A percentile compares a stretch with the other conserved stretches of the same genome.
Evolutionary conservation across 35 echinoderm and acorn worm genomes (phyloP).

Genomic region (Strongylocentrotus purpuratus): DNA sequence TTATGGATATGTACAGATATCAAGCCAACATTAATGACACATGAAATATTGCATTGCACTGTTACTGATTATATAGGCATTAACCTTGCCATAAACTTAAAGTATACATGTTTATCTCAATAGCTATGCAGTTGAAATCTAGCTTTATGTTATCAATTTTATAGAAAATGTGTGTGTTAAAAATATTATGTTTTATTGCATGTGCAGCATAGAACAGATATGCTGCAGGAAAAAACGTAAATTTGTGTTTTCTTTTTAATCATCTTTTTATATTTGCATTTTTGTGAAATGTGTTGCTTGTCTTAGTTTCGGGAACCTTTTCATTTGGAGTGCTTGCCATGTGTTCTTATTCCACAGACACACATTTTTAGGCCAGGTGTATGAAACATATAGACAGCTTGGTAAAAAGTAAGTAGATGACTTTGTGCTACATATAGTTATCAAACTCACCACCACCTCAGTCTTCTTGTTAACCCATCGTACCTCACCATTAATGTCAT

Average conservation of each 20-base stretch:
- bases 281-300: background rate
- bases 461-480: background rate
- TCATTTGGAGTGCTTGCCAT: background rate
- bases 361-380: constrained; percentile 30
- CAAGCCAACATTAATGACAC: no score
- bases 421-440: background rate
- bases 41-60: no score
- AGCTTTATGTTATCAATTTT: no score
- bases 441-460: background rate
- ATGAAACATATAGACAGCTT: constrained; percentile 49
- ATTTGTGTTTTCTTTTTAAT: background rate
- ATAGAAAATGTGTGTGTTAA: background rate
- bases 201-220: background rate
- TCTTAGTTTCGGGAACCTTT: background rate
- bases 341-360: constrained; percentile 40
- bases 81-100: no score
- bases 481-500: background rate
- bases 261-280: background rate
- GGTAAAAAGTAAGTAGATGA: constrained; percentile 42
- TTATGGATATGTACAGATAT: no score
- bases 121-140: no score
- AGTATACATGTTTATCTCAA: no score
- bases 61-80: no score
- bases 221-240: background rate
- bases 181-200: background rate